Percentiles rank a stretch among this genome's conserved stretches.
Evolutionary conservation across 2,888 invertebrate species (phyloP).

Genomic region (Philhelius pedissequus): DNA sequence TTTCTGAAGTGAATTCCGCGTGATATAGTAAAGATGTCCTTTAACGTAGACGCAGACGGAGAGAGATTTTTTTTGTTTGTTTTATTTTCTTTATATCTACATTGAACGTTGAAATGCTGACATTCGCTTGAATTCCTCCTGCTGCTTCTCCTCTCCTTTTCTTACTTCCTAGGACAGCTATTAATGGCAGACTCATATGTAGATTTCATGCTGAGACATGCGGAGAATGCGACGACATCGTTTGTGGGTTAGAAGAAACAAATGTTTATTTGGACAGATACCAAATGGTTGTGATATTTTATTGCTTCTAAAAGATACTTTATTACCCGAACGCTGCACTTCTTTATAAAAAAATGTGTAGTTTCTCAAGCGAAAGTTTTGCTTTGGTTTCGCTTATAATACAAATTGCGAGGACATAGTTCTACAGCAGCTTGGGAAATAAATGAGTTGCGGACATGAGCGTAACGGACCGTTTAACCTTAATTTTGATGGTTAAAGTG

Average conservation of each 20-base stretch:
- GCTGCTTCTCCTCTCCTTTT: not conserved
- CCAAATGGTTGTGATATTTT: slow-evolving; percentile 63
- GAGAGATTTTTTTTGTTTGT: not conserved
- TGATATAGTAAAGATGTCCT: slow-evolving; percentile 21
- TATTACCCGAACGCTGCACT: slow-evolving; percentile 35
- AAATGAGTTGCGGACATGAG: not conserved
- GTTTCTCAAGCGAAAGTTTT: slow-evolving; percentile 13
- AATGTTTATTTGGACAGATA: slow-evolving; percentile 57
- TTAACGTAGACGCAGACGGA: not conserved
- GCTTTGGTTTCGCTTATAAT: slow-evolving; percentile 7
- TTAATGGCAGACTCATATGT: slow-evolving; percentile 58
- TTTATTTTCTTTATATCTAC: too few species aligned
- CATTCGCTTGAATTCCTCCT: not conserved
- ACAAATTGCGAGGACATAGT: not conserved
- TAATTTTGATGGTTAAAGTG: slow-evolving; percentile 22
- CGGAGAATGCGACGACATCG: not conserved
- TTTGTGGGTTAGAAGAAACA: slow-evolving; percentile 31
- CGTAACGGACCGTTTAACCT: slow-evolving; percentile 1
- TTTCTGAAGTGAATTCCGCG: slow-evolving; percentile 46
- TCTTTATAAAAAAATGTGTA: slow-evolving; percentile 37
- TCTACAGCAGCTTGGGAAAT: not conserved
- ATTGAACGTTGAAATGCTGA: not conserved
- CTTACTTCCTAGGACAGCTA: not conserved
- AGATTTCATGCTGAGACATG: slow-evolving; percentile 45
- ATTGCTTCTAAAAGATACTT: slow-evolving; percentile 51